Conservation (phyloP, 2,888 invertebrate species). For the Morinoia aosen region DNA sequence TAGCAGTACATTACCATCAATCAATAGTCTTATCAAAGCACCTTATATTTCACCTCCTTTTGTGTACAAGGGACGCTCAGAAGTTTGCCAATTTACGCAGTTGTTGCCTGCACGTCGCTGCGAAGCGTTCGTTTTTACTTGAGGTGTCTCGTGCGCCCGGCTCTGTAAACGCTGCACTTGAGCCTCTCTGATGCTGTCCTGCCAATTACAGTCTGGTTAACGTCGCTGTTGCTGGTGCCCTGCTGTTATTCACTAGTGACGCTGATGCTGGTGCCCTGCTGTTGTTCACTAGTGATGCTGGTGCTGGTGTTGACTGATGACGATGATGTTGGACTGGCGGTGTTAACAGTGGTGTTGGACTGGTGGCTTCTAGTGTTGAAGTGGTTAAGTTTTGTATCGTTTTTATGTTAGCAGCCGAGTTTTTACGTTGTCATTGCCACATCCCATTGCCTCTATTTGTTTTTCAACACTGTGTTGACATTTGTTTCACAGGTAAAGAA, state of each 20-base stretch:
- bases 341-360: not conserved
- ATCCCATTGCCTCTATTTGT: too few relatives aligned
- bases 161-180: not conserved
- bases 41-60: too few relatives aligned
- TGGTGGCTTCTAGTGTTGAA: too few relatives aligned
- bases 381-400: too few relatives aligned
- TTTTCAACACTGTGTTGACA: too few relatives aligned
- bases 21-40: not conserved
- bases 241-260: not conserved
- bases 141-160: not conserved
- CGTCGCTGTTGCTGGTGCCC: not conserved
- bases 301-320: not conserved
- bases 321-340: not conserved
- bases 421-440: too few relatives aligned
- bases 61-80: not conserved
- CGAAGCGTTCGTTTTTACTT: not conserved
- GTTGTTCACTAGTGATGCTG: not conserved
- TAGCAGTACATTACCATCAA: not conserved
- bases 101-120: not conserved
- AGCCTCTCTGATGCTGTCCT: not conserved
- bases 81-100: not conserved
- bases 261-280: not conserved
- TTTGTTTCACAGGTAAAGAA: too few relatives aligned
- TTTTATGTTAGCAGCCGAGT: too few relatives aligned
- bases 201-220: conserved; percentile 15